These are phyloP conservation scores for Rana temporaria DNA, from an alignment of 2,113 vertebrate genomes.

Conservation along the genomic window DNA sequence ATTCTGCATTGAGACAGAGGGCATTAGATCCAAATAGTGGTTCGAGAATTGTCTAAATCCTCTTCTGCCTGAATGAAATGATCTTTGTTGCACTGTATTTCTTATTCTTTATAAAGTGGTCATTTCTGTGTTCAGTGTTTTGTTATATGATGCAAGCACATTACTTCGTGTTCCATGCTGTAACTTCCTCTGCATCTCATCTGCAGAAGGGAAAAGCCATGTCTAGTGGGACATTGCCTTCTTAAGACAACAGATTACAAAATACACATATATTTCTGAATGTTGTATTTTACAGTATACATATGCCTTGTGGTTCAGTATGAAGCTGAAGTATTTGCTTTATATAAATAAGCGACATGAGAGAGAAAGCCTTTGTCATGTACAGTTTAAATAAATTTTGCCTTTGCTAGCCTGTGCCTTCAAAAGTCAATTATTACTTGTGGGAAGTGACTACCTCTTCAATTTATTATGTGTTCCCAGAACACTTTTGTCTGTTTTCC, in stretches of 20 bases:
- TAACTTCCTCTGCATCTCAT: constrained; percentile 80
- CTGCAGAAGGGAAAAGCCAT: constrained; percentile 85
- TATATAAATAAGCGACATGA: constrained; percentile 74
- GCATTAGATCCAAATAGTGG: constrained; percentile 65
- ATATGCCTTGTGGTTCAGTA: constrained; percentile 83
- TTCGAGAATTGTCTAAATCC: constrained; percentile 67
- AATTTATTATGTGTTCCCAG: no score
- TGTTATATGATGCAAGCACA: constrained; percentile 73
- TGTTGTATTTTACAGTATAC: constrained; percentile 86
- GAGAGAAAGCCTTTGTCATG: constrained; percentile 75
- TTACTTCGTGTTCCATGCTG: constrained; percentile 68
- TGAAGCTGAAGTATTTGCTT: constrained; percentile 84
- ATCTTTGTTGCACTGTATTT: constrained; percentile 63
- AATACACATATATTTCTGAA: constrained; percentile 82
- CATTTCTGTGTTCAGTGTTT: constrained; percentile 68
- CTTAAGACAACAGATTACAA: constrained; percentile 61
- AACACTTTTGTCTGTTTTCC: no score
- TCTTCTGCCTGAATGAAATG: constrained; percentile 61
- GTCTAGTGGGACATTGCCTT: constrained; percentile 76
- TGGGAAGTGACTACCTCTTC: background rate
- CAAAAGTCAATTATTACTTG: constrained; percentile 73
- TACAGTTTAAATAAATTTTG: constrained; percentile 99
- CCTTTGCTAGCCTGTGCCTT: constrained; percentile 89
- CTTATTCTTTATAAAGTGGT: constrained; percentile 55
- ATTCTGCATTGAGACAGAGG: constrained; percentile 52